A percentile compares a stretch with the other conserved stretches of the same genome.
These are phyloP conservation scores for Podarcis cretensis DNA, from an alignment of 2,113 vertebrate genomes.

Conservation along the genomic window DNA sequence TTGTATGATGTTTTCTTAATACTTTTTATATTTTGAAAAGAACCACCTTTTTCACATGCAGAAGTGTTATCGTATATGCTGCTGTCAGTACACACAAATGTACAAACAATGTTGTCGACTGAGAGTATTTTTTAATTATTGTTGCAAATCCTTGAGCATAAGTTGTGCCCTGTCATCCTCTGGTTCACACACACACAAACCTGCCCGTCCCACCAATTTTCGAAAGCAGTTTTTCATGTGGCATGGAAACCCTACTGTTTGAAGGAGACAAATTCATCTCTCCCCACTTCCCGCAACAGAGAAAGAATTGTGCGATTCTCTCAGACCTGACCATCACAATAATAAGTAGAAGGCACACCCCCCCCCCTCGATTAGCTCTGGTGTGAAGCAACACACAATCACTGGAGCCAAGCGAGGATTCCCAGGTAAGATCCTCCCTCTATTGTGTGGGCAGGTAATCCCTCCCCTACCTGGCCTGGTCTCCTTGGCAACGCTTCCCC, in stretches of 20 bases:
- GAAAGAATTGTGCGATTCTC: not conserved
- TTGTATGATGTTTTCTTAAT: constrained; percentile 73
- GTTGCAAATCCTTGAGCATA: constrained; percentile 58
- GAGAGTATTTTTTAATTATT: not conserved
- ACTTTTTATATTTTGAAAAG: constrained; percentile 70
- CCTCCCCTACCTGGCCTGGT: no score
- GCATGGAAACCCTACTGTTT: not conserved
- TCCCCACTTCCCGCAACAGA: no score
- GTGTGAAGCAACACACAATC: not conserved
- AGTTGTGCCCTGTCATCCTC: constrained; percentile 21
- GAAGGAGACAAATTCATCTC: not conserved
- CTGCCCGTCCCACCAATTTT: not conserved
- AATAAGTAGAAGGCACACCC: not conserved
- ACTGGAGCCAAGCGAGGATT: no score
- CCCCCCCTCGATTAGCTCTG: not conserved
- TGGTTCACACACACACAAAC: no score
- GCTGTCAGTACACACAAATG: constrained; percentile 65
- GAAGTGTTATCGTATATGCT: constrained; percentile 76
- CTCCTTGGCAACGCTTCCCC: no score
- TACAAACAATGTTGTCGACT: constrained; percentile 63
- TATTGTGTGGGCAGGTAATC: no score
- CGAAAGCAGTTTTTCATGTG: not conserved
- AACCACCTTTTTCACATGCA: constrained; percentile 77
- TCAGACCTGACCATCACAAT: not conserved
- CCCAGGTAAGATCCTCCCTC: no score